Conservation (phyloP, 1,140 invertebrate species). For the Ruditapes philippinarum region DNA sequence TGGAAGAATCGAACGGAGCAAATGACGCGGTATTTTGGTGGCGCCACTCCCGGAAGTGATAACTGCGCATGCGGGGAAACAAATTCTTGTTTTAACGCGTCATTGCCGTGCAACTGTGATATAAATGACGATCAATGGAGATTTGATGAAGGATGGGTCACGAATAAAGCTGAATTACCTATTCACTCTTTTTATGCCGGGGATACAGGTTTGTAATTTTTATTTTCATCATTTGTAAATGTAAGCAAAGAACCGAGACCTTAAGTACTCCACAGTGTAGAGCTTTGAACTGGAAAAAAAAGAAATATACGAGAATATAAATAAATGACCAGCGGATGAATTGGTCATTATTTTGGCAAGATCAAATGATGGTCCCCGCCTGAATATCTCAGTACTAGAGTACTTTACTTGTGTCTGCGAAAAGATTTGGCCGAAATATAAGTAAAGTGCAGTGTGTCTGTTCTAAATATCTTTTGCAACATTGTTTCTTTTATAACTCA, state of each 20-base stretch:
- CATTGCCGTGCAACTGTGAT: constrained; percentile 79
- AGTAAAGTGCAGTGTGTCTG: too few species aligned
- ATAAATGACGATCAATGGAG: constrained; percentile 77
- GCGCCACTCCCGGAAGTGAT: constrained; percentile 72
- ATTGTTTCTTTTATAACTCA: too few species aligned
- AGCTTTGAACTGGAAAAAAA: too few species aligned
- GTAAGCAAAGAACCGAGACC: too few species aligned
- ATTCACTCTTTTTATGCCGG: constrained; percentile 78
- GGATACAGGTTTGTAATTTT: constrained; percentile 80
- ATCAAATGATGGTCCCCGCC: too few species aligned
- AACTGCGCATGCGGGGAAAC: constrained; percentile 80
- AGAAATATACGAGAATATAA: too few species aligned
- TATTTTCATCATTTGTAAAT: too few species aligned
- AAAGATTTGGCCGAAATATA: too few species aligned
- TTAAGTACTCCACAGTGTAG: too few species aligned
- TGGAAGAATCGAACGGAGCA: constrained; percentile 74
- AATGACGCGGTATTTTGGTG: constrained; percentile 78
- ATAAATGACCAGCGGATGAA: not conserved
- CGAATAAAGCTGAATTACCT: constrained; percentile 78
- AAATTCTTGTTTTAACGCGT: constrained; percentile 63
- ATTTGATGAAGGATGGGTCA: constrained; percentile 76
- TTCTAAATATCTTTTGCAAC: too few species aligned
- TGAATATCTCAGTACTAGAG: too few species aligned
- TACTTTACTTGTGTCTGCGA: too few species aligned
- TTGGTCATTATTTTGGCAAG: not conserved